Evolutionary conservation across 2,888 invertebrate species (phyloP), one percentile per base, ranked within the genome.

Genomic region (Nyleta sp.): DNA sequence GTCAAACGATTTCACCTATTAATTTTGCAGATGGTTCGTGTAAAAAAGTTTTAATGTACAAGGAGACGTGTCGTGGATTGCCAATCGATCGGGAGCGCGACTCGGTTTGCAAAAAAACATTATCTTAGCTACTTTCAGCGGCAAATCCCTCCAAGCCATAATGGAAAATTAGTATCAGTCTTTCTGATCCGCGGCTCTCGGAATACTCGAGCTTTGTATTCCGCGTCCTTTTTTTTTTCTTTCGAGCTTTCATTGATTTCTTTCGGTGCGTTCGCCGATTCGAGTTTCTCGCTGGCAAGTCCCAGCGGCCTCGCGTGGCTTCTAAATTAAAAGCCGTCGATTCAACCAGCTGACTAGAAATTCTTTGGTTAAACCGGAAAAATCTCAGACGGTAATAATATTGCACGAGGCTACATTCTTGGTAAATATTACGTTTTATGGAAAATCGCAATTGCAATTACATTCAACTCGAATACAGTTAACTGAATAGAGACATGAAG

Each of bases 201-300:
- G 6, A 28, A 22, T 35, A 42, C 13, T 22, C 57, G 18, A 42
- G 42, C 57, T 57, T 57, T 57, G 55, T 40, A 55, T 55, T 24
- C 53, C 6, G 42, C 17, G 17, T 15, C n/a, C 20, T 24, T 24
- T 7, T 33, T 31, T 31, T 53, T 13, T 35, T 53, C 42, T 6
- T 53, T 31, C 42, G 42, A 42, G 42, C 42, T 42, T 42, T 28
- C 57, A 42, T 42, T 57, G 57, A 57, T 57, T 57, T 57, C 57
- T 57, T 57, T 28, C 42, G 24, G 38, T 24, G 24, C 24, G 35
- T 42, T 28, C 42, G 40, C 31, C 22, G 18, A 57, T 57, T 42
- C 22, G 10, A 57, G 55, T 11, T 35, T 35, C 35, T 20, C 52
- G n/a, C 3, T 18, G 20, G n/a, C 35, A 53, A 20, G n/a, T 55